Evolutionary conservation across 2,113 vertebrate genomes (phyloP), one percentile per base, ranked within the genome.

Genomic region (Ascaphus truei): DNA sequence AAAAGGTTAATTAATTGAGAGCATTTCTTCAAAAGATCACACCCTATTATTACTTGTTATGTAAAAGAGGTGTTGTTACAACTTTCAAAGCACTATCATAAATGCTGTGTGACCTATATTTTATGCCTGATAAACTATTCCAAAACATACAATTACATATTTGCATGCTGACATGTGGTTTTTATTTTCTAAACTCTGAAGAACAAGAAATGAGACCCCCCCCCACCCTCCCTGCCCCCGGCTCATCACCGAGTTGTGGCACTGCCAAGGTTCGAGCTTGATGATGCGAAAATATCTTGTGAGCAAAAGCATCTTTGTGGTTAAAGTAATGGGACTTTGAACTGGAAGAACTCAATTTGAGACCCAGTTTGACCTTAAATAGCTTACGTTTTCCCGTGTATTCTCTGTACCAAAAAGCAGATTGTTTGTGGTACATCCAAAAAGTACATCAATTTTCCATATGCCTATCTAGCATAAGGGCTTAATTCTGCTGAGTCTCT

Each of bases 1-100:
- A 73, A 85, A 84, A 59, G 57, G 67, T 71, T 59, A 71, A 83
- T 84, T 88, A 86, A 79, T 80, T 76, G 80, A 76, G 85, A 89
- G 30, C 64, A 84, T 81, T 75, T 77, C 85, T 86, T 73, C 75
- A 81, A 79, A 73, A 71, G 84, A 83, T 87, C 87, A 85, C 77
- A 83, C 79, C 33, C 31, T 80, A 77, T 85, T 87, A 85, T 85
- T 84, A 68, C 41, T 18, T 37, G 45, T n/a, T 30, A 71, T 61
- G 56, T 61, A 50, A 50, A 59, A 68, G 41, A 50, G 66, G 55
- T 59, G 55, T 45, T 71, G n/a, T 52, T 71, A 61, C 59, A 61
- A 52, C 31, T 51, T 71, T 61, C 67, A 71, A 61, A 61, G 56
- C 45, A 2, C 45, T 29, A 39, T 60, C 56, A 39, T 69, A 69